A percentile compares a stretch with the other conserved stretches of the same genome.
Evolutionary conservation across 2,113 vertebrate species (phyloP).

Genomic region (Clarias batrachus): DNA sequence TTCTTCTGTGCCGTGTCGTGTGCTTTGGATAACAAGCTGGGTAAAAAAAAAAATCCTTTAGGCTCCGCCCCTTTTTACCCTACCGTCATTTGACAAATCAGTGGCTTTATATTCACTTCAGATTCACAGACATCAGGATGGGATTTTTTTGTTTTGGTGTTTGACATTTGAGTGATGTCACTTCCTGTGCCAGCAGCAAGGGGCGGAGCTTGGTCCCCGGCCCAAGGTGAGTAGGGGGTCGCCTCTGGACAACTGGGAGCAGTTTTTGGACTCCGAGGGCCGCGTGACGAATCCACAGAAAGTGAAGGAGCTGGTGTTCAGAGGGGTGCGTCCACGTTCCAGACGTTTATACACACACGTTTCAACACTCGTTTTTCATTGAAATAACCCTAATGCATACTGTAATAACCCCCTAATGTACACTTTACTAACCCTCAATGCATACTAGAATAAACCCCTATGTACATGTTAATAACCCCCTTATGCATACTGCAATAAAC

Average conservation of each 20-base stretch:
- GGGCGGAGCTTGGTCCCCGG: conserved; percentile 80
- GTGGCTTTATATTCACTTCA: background rate
- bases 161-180: background rate
- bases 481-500: background rate
- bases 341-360: background rate
- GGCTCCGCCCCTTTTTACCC: background rate
- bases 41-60: background rate
- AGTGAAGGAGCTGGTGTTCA: conserved; percentile 81
- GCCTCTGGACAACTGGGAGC: conserved; percentile 79
- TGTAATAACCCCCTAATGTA: background rate
- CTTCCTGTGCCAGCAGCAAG: conserved; percentile 54
- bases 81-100: background rate
- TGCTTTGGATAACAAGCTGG: background rate
- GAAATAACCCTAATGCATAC: background rate
- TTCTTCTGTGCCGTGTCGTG: background rate
- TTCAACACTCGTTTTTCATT: background rate
- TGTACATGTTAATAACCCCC: background rate
- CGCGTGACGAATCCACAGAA: conserved; percentile 71
- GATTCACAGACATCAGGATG: background rate
- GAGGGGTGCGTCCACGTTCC: conserved; percentile 72
- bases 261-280: conserved; percentile 79
- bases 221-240: conserved; percentile 73
- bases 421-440: background rate
- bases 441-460: background rate
- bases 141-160: background rate